These are phyloP conservation scores for Microvelia longipes DNA, from an alignment of 1,140 invertebrate genomes.

Conservation along the genomic window DNA sequence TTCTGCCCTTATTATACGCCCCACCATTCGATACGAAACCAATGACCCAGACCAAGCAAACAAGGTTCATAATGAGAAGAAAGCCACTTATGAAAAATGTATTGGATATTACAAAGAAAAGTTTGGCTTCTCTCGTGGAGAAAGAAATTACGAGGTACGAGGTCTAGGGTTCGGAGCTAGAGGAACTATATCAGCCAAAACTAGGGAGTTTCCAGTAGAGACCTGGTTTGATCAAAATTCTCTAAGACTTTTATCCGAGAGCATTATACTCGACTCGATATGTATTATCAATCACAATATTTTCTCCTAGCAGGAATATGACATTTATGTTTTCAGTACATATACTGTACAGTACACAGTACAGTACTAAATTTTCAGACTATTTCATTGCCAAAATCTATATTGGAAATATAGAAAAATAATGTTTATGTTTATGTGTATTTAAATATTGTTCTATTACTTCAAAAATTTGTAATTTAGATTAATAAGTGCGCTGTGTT, in stretches of 20 bases:
- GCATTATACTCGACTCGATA: background rate
- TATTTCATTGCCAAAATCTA: too few species aligned
- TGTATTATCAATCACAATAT: background rate
- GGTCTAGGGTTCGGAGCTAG: background rate
- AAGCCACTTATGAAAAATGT: background rate
- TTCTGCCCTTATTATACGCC: background rate
- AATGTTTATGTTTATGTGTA: too few species aligned
- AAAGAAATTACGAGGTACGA: background rate
- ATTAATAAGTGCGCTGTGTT: too few species aligned
- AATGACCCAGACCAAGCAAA: background rate
- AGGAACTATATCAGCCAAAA: background rate
- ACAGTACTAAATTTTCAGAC: too few species aligned
- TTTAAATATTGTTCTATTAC: too few species aligned
- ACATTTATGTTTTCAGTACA: too few species aligned
- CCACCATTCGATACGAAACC: background rate
- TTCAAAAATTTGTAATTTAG: too few species aligned
- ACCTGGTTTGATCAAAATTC: background rate
- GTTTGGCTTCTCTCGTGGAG: background rate
- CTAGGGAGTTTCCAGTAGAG: background rate
- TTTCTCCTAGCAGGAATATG: background rate
- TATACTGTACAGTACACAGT: too few species aligned
- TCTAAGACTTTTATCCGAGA: background rate
- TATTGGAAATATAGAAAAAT: too few species aligned
- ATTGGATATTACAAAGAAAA: background rate
- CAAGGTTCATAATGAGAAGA: background rate